Conservation (phyloP, 1,140 invertebrate species). For the Ips typographus region DNA sequence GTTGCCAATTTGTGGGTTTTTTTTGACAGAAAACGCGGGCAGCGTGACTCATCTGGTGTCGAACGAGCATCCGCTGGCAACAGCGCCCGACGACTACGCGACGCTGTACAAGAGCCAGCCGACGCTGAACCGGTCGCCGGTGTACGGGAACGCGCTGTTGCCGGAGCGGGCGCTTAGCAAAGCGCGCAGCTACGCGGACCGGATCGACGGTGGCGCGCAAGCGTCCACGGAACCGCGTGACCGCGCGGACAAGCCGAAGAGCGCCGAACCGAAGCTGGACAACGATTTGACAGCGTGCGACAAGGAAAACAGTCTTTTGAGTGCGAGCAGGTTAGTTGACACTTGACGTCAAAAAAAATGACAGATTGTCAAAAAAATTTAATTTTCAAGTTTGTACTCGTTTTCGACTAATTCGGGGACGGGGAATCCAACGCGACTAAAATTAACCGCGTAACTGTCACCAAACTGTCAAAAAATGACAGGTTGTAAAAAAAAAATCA, state of each 20-base stretch:
- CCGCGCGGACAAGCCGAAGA: constrained; percentile 27
- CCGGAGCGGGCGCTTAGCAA: constrained; percentile 40
- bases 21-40: constrained; percentile 60
- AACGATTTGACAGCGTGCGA: constrained; percentile 50
- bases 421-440: too few relatives aligned
- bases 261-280: constrained; percentile 41
- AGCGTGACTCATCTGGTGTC: constrained; percentile 64
- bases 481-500: too few relatives aligned
- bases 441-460: too few relatives aligned
- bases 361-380: too few relatives aligned
- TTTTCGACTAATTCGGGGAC: too few relatives aligned
- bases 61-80: constrained; percentile 63
- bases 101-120: constrained; percentile 50
- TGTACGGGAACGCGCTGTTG: constrained; percentile 47
- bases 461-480: too few relatives aligned
- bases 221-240: neutral
- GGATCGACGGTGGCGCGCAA: constrained; percentile 38
- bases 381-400: too few relatives aligned
- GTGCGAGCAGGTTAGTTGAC: constrained; percentile 57
- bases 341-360: neutral
- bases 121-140: constrained; percentile 47
- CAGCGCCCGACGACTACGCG: constrained; percentile 54
- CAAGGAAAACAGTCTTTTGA: constrained; percentile 51
- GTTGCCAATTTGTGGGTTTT: constrained; percentile 24
- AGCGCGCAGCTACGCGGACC: constrained; percentile 46